Conservation (phyloP, 2,797 vertebrate species). For the Sylvilagus floridanus region DNA sequence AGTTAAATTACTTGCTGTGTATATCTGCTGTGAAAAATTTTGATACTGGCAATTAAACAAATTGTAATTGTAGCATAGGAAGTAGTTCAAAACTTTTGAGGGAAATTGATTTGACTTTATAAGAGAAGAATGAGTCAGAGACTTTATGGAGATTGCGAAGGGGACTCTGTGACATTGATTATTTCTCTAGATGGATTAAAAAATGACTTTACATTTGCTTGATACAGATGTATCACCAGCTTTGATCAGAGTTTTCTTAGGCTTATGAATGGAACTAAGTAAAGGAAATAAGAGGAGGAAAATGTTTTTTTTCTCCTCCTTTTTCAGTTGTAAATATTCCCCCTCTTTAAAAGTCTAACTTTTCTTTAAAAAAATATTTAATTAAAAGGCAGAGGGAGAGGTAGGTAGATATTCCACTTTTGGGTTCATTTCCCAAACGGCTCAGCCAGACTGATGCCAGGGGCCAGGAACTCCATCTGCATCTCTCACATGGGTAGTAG, state of each 20-base stretch:
- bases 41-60: neutral
- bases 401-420: no score
- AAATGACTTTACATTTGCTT: conserved; percentile 26
- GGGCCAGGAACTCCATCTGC: no score
- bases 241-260: conserved; percentile 24
- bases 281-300: neutral
- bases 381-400: no score
- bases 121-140: neutral
- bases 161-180: neutral
- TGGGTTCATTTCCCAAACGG: no score
- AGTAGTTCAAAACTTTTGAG: neutral
- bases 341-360: no score
- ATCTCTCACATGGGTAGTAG: no score
- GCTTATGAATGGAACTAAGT: conserved; percentile 29
- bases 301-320: neutral
- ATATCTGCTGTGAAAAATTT: conserved; percentile 36
- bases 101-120: conserved; percentile 40
- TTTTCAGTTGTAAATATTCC: no score
- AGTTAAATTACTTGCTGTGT: conserved; percentile 22
- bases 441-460: no score
- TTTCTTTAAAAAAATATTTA: no score
- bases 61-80: conserved; percentile 27
- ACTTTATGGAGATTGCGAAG: neutral
- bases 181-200: conserved; percentile 27
- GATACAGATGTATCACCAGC: neutral